Percentiles rank a stretch among this genome's conserved stretches.
Evolutionary conservation across 1,140 invertebrate genomes (phyloP).

Genomic region (Sinella curviseta): DNA sequence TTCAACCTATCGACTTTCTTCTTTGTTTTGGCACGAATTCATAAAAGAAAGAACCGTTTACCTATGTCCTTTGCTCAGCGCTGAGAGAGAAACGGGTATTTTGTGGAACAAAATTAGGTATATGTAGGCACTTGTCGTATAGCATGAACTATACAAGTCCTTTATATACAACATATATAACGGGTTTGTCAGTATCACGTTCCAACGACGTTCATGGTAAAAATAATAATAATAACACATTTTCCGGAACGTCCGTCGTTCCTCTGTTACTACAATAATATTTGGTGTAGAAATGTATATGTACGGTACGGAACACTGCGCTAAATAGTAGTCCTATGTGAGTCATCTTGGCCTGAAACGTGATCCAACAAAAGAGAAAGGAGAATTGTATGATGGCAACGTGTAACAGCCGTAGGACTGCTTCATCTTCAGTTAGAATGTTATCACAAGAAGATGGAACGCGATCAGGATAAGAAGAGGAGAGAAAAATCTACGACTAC

Average conservation of each 20-base stretch:
- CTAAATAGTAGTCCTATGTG: not conserved
- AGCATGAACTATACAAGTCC: not conserved
- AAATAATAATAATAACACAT: not conserved
- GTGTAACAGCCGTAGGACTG: not conserved
- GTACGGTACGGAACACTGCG: not conserved
- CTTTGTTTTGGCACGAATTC: conserved; percentile 10
- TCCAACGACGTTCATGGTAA: too few species aligned
- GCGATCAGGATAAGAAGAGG: not conserved
- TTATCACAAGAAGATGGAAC: not conserved
- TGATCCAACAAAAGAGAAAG: not conserved
- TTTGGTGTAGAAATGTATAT: not conserved
- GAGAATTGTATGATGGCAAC: not conserved
- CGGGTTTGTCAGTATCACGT: too few species aligned
- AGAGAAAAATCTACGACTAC: not conserved
- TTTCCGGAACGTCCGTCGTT: too few species aligned
- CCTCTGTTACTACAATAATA: not conserved
- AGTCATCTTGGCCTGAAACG: not conserved
- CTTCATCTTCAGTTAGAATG: not conserved
- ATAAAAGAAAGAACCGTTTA: not conserved
- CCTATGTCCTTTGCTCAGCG: not conserved
- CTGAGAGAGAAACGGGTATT: not conserved
- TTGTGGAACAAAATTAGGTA: not conserved
- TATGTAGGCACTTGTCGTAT: too few species aligned
- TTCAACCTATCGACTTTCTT: not conserved
- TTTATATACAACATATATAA: not conserved